A percentile compares a stretch with the other conserved stretches of the same genome.
Conservation (phyloP, 2,888 invertebrate species). For the Agriopis leucophaearia region DNA sequence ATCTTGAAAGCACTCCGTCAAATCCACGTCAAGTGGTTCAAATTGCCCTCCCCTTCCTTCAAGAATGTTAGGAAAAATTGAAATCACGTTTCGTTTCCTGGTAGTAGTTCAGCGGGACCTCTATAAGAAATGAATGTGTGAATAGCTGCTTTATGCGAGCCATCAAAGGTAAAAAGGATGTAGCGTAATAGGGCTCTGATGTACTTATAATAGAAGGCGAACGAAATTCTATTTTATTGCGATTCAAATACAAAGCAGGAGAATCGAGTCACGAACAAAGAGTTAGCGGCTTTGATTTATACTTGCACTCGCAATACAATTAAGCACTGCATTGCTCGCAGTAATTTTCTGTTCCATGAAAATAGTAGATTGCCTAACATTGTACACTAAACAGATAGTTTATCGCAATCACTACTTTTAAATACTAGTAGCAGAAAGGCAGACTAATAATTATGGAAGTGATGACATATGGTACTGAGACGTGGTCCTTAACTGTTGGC, state of each 20-base stretch:
- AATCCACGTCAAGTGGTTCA: constrained; percentile 74
- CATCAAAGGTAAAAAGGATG: constrained; percentile 58
- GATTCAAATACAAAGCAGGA: constrained; percentile 31
- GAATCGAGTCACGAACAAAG: constrained; percentile 31
- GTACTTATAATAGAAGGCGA: constrained; percentile 28
- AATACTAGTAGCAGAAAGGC: background rate
- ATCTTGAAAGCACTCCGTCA: constrained; percentile 74
- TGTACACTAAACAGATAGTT: background rate
- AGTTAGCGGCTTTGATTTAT: constrained; percentile 35
- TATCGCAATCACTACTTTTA: background rate
- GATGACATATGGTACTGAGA: no score
- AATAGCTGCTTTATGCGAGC: constrained; percentile 61
- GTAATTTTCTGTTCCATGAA: constrained; percentile 15
- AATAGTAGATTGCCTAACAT: background rate
- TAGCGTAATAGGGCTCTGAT: constrained; percentile 33
- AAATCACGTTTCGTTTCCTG: constrained; percentile 72
- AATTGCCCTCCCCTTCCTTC: constrained; percentile 65
- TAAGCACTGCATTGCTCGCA: constrained; percentile 24
- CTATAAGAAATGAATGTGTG: constrained; percentile 57
- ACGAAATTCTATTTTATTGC: constrained; percentile 32
- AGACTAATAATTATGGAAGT: no score
- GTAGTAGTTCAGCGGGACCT: constrained; percentile 56
- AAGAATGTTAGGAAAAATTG: constrained; percentile 76
- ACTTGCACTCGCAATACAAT: constrained; percentile 18
- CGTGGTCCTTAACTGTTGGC: no score